Percentiles rank a stretch among this genome's conserved stretches.
phyloP scores from a whole-genome alignment of 1,140 invertebrate species.

The Megalonaias nervosa region DNA sequence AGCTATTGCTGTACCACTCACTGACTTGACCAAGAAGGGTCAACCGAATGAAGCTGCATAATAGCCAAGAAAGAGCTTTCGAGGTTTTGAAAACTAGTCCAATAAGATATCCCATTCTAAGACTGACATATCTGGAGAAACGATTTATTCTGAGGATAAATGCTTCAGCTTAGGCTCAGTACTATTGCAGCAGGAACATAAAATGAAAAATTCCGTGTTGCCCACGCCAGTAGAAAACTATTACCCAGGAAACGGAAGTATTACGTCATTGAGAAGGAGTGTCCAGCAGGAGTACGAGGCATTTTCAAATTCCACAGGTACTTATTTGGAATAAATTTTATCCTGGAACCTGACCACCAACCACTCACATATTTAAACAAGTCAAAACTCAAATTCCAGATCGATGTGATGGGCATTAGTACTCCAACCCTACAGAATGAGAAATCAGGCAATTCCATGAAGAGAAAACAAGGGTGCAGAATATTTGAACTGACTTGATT shows the following conservation, averaged over 20 bases:
- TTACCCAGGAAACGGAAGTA: constrained; percentile 14
- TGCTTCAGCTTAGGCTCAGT: constrained; percentile 7
- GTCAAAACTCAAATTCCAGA: constrained; percentile 53
- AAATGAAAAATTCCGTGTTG: neutral
- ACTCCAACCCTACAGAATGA: constrained; percentile 28
- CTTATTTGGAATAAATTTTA: constrained; percentile 38
- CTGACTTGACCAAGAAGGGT: too few relatives aligned
- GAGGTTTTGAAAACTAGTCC: too few relatives aligned
- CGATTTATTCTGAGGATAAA: constrained; percentile 1
- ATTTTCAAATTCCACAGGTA: constrained; percentile 33
- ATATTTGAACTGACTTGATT: constrained; percentile 7
- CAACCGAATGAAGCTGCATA: too few relatives aligned
- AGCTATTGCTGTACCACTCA: too few relatives aligned
- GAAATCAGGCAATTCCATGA: constrained; percentile 12
- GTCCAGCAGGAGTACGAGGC: constrained; percentile 33
- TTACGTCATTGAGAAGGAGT: constrained; percentile 37
- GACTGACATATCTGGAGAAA: too few relatives aligned
- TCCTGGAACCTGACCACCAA: constrained; percentile 40
- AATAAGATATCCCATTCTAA: too few relatives aligned
- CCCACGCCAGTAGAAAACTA: constrained; percentile 31
- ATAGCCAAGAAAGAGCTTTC: too few relatives aligned
- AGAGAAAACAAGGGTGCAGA: constrained; percentile 17
- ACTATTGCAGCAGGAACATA: constrained; percentile 11
- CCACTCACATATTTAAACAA: too few relatives aligned
- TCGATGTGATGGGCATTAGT: constrained; percentile 39